Percentiles rank a stretch among this genome's conserved stretches.
Evolutionary conservation across 2,113 vertebrate genomes (phyloP).

Genomic region (Serinus canaria): DNA sequence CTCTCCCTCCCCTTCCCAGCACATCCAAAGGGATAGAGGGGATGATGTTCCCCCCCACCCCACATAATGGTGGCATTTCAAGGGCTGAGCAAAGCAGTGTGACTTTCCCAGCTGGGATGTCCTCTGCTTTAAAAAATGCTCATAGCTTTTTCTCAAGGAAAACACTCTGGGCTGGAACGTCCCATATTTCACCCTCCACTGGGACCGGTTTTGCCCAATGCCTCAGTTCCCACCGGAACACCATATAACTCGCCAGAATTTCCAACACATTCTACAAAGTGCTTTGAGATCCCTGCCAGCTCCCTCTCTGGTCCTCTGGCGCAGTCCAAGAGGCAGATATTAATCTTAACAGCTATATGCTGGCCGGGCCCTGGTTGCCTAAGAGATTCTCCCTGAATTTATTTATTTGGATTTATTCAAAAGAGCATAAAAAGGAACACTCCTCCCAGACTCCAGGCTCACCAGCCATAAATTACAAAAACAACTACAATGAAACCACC

Average conservation of each 20-base stretch:
- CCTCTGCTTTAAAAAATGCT: background rate
- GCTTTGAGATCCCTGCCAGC: conserved; percentile 58
- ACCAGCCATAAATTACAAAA: conserved; percentile 56
- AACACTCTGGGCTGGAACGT: background rate
- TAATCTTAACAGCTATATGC: conserved; percentile 54
- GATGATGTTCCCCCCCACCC: background rate
- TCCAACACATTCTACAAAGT: conserved; percentile 20
- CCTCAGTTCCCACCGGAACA: conserved; percentile 14
- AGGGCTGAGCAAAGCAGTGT: background rate
- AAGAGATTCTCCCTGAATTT: conserved; percentile 62
- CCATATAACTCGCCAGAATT: conserved; percentile 20
- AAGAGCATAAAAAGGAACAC: conserved; percentile 57
- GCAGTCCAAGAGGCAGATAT: conserved; percentile 7
- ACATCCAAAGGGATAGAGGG: background rate
- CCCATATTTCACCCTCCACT: background rate
- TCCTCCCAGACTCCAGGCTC: conserved; percentile 63
- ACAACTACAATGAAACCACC: conserved; percentile 65
- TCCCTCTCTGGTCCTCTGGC: conserved; percentile 45
- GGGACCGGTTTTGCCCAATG: background rate
- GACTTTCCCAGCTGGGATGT: background rate
- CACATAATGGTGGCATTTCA: background rate
- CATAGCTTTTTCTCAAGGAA: background rate
- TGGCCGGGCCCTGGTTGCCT: conserved; percentile 28
- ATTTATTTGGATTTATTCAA: conserved; percentile 68
- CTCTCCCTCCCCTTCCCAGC: background rate